Conservation (phyloP, 2,888 invertebrate genomes). For the Furcula furcula region DNA sequence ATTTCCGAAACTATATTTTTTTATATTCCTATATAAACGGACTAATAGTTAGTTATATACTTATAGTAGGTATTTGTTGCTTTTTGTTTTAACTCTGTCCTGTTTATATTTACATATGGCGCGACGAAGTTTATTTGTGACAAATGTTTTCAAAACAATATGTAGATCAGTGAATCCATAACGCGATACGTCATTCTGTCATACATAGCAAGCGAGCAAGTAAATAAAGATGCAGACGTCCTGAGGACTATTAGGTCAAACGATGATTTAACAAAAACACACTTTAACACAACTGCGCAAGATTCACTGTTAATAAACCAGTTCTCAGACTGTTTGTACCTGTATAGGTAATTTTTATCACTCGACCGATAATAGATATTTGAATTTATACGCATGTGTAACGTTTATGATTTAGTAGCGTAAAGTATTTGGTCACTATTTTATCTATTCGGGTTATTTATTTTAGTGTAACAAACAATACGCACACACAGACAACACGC, state of each 20-base stretch:
- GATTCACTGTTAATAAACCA: constrained; percentile 17
- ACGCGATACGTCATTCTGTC: constrained; percentile 9
- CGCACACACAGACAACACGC: constrained; percentile 30
- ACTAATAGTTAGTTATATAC: no score
- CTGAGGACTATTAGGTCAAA: constrained; percentile 10
- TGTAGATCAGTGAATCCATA: constrained; percentile 14
- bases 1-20: no score
- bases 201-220: constrained; percentile 11
- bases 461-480: constrained; percentile 9
- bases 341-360: constrained; percentile 29
- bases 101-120: constrained; percentile 11
- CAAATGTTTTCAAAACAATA: constrained; percentile 19
- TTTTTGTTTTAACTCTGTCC: neutral
- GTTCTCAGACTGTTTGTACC: constrained; percentile 7
- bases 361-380: constrained; percentile 29
- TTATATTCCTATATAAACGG: no score
- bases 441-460: neutral
- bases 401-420: constrained; percentile 5
- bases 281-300: constrained; percentile 15
- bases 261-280: constrained; percentile 14
- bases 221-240: constrained; percentile 28
- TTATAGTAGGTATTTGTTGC: neutral
- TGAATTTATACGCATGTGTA: constrained; percentile 10
- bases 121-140: constrained; percentile 15
- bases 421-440: constrained; percentile 1